phyloP scores from a whole-genome alignment of 2,113 vertebrate species.

The Sander vitreus region DNA sequence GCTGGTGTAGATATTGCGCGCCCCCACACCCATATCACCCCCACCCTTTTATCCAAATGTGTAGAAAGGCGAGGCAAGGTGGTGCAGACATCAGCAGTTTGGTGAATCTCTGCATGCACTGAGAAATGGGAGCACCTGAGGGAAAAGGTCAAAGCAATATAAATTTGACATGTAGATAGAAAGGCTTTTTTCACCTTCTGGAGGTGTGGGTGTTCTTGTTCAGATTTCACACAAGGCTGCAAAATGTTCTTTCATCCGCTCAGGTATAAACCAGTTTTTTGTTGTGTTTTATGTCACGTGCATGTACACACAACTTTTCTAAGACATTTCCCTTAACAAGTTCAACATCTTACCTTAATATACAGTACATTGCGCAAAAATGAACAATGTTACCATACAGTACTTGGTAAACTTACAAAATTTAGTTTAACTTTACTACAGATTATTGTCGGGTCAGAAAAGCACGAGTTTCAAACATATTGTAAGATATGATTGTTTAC shows the following conservation, averaged over 20 bases:
- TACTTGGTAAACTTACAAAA: not conserved
- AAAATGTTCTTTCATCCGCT: constrained; percentile 14
- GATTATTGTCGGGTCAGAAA: not conserved
- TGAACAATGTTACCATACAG: not conserved
- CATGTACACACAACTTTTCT: not conserved
- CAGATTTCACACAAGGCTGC: constrained; percentile 19
- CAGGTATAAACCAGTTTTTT: not conserved
- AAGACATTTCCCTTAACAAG: not conserved
- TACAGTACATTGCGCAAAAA: not conserved
- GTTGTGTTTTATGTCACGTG: not conserved
- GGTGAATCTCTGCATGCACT: constrained; percentile 53
- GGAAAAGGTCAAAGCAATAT: constrained; percentile 77
- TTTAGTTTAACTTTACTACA: not conserved
- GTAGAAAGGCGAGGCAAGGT: constrained; percentile 47
- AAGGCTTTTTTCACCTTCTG: constrained; percentile 55
- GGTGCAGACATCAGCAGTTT: constrained; percentile 78
- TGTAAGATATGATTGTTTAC: not conserved
- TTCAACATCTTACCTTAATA: not conserved
- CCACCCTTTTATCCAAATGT: constrained; percentile 60
- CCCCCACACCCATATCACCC: not conserved
- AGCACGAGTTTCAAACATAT: not conserved
- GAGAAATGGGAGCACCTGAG: constrained; percentile 57
- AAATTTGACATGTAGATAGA: constrained; percentile 69
- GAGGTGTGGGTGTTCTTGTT: constrained; percentile 24
- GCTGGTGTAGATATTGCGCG: constrained; percentile 50